These are phyloP conservation scores for Poecile atricapillus DNA, from an alignment of 2,113 vertebrate species.

Conservation along the genomic window DNA sequence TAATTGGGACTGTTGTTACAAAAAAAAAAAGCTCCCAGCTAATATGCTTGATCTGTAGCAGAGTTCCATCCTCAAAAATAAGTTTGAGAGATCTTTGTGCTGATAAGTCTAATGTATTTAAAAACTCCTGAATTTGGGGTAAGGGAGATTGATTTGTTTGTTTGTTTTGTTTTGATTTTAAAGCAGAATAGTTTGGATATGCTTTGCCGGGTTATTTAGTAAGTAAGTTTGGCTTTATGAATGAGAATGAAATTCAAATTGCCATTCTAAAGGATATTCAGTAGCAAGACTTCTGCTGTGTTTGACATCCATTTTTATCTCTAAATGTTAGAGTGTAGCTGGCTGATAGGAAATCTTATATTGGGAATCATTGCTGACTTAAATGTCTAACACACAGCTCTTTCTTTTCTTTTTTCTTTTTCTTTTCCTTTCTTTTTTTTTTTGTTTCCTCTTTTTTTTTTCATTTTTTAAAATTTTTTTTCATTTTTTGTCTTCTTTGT, in stretches of 20 bases:
- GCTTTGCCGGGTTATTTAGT: neutral
- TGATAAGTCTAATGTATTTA: neutral
- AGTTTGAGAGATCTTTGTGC: neutral
- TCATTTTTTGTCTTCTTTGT: neutral
- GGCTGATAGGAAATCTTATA: neutral
- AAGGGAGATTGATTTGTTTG: neutral
- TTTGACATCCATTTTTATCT: neutral
- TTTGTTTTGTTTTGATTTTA: neutral
- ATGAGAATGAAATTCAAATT: neutral
- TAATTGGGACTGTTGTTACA: neutral
- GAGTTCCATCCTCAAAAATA: neutral
- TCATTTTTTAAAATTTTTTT: too few relatives aligned
- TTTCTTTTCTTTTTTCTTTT: neutral
- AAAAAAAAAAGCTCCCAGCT: neutral
- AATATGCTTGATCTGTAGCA: neutral
- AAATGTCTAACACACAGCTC: constrained; percentile 42
- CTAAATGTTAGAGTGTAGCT: neutral
- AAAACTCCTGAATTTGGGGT: neutral
- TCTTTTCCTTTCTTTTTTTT: fast-evolving
- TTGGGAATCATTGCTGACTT: neutral
- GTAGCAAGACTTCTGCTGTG: neutral
- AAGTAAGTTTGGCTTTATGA: neutral
- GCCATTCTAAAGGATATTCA: neutral
- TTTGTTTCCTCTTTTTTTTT: fast-evolving
- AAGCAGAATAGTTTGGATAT: neutral